phyloP scores from a whole-genome alignment of 1,140 invertebrate species.

The Diplogasteroides magnus region DNA sequence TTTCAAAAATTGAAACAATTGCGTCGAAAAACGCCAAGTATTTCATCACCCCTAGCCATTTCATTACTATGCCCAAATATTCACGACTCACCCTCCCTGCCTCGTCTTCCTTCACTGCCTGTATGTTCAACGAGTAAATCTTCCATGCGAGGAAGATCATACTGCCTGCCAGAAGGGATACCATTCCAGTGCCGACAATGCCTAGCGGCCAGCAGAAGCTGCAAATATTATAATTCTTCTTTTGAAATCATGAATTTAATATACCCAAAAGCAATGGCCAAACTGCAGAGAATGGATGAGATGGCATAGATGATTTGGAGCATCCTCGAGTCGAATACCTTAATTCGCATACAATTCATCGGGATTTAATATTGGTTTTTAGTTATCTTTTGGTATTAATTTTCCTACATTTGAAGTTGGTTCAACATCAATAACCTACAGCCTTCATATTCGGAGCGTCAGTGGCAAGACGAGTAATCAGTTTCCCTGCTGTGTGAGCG shows the following conservation, averaged over 20 bases:
- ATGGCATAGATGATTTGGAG: conserved; percentile 46
- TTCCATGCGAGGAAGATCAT: conserved; percentile 75
- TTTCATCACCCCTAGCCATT: no score
- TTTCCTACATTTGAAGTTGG: no score
- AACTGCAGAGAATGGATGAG: conserved; percentile 52
- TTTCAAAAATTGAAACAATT: no score
- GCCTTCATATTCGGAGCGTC: conserved; percentile 59
- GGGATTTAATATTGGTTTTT: no score
- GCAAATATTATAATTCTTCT: background rate
- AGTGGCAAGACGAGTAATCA: conserved; percentile 58
- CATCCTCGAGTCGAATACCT: conserved; percentile 40
- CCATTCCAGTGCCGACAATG: conserved; percentile 28
- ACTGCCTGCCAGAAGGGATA: conserved; percentile 68
- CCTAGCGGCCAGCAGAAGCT: conserved; percentile 28
- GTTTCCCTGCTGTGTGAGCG: conserved; percentile 57
- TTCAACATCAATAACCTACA: no score
- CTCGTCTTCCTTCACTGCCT: conserved; percentile 59
- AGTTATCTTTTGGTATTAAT: no score
- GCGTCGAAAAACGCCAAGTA: no score
- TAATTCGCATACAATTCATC: no score
- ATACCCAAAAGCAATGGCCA: conserved; percentile 46
- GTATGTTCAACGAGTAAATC: conserved; percentile 67
- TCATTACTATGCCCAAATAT: conserved; percentile 1
- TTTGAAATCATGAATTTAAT: background rate
- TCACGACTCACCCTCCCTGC: conserved; percentile 56